Evolutionary conservation across 2,797 vertebrate genomes (phyloP), one percentile per base, ranked within the genome.

Genomic region (Sorex maritimensis): DNA sequence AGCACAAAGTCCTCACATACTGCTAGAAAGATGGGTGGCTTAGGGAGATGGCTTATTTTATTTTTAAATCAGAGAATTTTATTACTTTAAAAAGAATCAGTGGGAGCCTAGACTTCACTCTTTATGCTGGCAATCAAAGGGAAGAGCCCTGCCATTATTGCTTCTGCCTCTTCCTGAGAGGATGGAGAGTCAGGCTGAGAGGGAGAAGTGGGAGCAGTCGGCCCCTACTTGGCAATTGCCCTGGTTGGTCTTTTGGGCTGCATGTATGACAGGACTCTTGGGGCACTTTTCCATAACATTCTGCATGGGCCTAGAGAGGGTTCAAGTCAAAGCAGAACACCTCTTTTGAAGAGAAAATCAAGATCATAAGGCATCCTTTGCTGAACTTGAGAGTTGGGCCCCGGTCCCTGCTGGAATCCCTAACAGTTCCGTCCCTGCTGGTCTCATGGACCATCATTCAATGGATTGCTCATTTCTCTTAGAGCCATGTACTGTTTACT

Each of bases 321-420:
- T 77, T 92, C 52, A 94, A 72, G 84, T 83, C 68, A 90, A 88
- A 90, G 74, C 30, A 44, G 67, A 90, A 67, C 9, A 49, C 34
- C 30, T 74, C 41, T 83, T 92, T 84, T 28, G 28, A 92, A 68
- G 75, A 80, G 55, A 85, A 92, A 90, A 84, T 63, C 7, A 84
- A 89, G 68, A 78, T 91, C 15, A 1, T 81, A 14, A 73, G 68
- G 49, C 63, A 4, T 77, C 28, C 61, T 86, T 92, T 86, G 77
- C 77, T 23, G 26, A 44, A 26, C 46, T 79, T 21, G 6, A 11
- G 63, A 78, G 72, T 73, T 92, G 52, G 44, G 72, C 23, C 5
- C 68, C 68, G 78, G 69, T 92, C 38, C 49, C 34, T 19, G 15
- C 26, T 23, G 24, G 10, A 1, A 5, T 46, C 77, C n/a, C 38